These are phyloP conservation scores for Agriopis marginaria DNA, from an alignment of 2,888 invertebrate species.

Conservation along the genomic window DNA sequence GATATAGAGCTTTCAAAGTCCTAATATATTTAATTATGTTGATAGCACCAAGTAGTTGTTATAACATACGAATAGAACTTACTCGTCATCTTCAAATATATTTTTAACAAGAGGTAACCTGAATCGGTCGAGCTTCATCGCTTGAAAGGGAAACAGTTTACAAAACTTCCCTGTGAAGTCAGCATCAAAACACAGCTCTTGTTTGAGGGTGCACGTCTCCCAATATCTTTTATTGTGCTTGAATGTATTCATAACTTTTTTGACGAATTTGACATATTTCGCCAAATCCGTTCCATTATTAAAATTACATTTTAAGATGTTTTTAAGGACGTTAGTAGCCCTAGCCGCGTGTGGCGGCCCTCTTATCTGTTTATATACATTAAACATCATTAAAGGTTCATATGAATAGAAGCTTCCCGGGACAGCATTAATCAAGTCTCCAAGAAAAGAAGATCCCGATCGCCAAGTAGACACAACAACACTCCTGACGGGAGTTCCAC, in stretches of 20 bases:
- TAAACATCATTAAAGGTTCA: slow-evolving; percentile 3
- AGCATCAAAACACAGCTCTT: slow-evolving; percentile 79
- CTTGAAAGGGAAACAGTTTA: slow-evolving; percentile 94
- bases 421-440: slow-evolving; percentile 9
- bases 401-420: slow-evolving; percentile 5
- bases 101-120: slow-evolving; percentile 89
- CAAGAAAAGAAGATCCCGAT: slow-evolving; percentile 93
- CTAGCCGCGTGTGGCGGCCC: slow-evolving; percentile 89
- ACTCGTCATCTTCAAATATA: not conserved
- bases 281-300: not conserved
- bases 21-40: no score
- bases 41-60: no score
- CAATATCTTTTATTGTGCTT: slow-evolving; percentile 94
- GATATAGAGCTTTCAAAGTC: no score
- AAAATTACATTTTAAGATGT: slow-evolving; percentile 5
- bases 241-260: slow-evolving; percentile 87
- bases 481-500: slow-evolving; percentile 91
- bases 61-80: not conserved
- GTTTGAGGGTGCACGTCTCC: slow-evolving; percentile 90
- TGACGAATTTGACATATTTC: slow-evolving; percentile 1
- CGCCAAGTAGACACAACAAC: slow-evolving; percentile 95
- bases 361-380: slow-evolving; percentile 57
- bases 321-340: slow-evolving; percentile 77
- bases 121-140: slow-evolving; percentile 94
- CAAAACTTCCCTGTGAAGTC: slow-evolving; percentile 92